These are phyloP conservation scores for Conchocele bisecta DNA, from an alignment of 2,888 invertebrate species.

Conservation along the genomic window DNA sequence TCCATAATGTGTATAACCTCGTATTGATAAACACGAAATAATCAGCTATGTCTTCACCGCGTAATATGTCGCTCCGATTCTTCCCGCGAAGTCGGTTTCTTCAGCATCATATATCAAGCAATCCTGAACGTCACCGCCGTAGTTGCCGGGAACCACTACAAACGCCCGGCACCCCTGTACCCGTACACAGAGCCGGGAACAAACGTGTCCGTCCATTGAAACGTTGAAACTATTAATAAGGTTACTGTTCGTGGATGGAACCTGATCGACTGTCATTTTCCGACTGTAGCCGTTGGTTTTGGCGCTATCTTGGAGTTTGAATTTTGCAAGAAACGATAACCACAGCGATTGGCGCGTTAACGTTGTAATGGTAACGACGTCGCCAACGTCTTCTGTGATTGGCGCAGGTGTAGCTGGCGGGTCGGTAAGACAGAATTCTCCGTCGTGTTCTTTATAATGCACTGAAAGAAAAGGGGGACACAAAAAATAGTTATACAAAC, in stretches of 20 bases:
- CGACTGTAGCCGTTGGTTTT: constrained; percentile 25
- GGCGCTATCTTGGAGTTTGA: constrained; percentile 44
- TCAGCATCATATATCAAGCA: constrained; percentile 46
- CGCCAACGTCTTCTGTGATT: constrained; percentile 9
- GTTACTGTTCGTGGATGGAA: constrained; percentile 20
- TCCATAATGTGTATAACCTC: too few relatives aligned
- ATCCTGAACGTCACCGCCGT: constrained; percentile 3
- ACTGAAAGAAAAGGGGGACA: constrained; percentile 41
- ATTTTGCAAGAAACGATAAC: constrained; percentile 41
- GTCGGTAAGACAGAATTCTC: constrained; percentile 34
- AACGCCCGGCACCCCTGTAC: constrained; percentile 46
- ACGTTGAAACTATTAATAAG: constrained; percentile 50
- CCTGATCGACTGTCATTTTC: constrained; percentile 18
- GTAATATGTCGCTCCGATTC: constrained; percentile 25
- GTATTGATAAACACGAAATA: too few relatives aligned
- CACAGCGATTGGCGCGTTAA: constrained; percentile 38
- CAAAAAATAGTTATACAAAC: too few relatives aligned
- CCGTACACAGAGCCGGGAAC: constrained; percentile 53
- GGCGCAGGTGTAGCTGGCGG: constrained; percentile 4
- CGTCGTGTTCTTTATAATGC: constrained; percentile 27
- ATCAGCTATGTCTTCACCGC: too few relatives aligned
- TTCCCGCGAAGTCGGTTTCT: constrained; percentile 25
- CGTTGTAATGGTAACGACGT: constrained; percentile 43
- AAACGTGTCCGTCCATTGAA: constrained; percentile 40
- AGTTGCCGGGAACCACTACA: constrained; percentile 16